Conservation (phyloP, 2,888 invertebrate species). For the Tipula helvola region DNA sequence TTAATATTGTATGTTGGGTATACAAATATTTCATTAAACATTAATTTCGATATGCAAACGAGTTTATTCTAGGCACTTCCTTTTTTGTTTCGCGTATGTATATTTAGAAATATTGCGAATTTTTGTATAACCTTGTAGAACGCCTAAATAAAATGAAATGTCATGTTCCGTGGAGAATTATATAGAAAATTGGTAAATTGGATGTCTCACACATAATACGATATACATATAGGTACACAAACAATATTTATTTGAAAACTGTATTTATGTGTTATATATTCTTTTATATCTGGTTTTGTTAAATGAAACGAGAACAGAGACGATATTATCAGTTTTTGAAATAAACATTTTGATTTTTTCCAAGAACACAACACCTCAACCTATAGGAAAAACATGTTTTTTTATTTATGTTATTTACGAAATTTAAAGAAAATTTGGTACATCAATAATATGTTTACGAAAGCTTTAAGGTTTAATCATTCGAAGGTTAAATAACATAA, state of each 20-base stretch:
- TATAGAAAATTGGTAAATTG: background rate
- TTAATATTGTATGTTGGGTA: background rate
- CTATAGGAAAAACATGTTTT: no score
- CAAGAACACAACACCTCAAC: no score
- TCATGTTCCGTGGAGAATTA: background rate
- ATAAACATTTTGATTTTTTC: no score
- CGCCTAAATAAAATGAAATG: background rate
- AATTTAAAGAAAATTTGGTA: no score
- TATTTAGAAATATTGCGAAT: background rate
- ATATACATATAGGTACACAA: background rate
- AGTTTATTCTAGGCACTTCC: background rate
- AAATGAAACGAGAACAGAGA: no score
- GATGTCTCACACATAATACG: background rate
- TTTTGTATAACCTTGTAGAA: background rate
- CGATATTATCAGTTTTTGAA: no score
- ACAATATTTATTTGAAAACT: background rate
- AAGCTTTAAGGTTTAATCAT: no score
- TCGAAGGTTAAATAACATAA: no score
- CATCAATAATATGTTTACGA: no score
- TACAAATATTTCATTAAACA: background rate
- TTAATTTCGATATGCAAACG: background rate
- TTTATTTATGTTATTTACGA: no score
- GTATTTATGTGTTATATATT: background rate
- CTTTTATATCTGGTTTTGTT: background rate
- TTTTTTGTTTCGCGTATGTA: background rate